A percentile compares a stretch with the other conserved stretches of the same genome.
These are phyloP conservation scores for Dexiosoma caninum DNA, from an alignment of 2,888 invertebrate species.

Conservation along the genomic window DNA sequence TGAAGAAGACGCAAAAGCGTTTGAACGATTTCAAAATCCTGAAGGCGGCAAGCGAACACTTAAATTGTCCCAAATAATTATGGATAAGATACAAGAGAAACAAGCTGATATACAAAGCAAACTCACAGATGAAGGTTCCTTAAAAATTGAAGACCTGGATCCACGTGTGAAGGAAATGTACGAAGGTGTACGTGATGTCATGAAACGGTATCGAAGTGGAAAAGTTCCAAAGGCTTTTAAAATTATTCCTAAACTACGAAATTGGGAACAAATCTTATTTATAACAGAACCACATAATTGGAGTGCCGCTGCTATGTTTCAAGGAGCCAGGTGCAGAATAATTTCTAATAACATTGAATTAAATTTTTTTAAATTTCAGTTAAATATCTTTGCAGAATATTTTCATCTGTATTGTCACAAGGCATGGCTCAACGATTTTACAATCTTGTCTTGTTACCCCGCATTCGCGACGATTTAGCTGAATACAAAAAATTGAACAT, in stretches of 20 bases:
- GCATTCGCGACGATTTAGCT: slow-evolving; percentile 94
- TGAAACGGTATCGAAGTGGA: slow-evolving; percentile 94
- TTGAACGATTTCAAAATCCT: slow-evolving; percentile 84
- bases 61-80: slow-evolving; percentile 93
- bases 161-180: slow-evolving; percentile 91
- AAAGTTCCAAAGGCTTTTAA: slow-evolving; percentile 99
- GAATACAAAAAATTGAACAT: slow-evolving; percentile 97
- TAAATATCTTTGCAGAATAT: slow-evolving; percentile 83
- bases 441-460: slow-evolving; percentile 93
- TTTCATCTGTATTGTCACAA: slow-evolving; percentile 97
- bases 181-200: slow-evolving; percentile 91
- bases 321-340: slow-evolving; percentile 77
- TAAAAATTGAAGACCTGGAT: slow-evolving; percentile 90
- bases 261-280: slow-evolving; percentile 95
- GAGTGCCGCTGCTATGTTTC: slow-evolving; percentile 99
- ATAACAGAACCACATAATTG: slow-evolving; percentile 95
- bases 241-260: slow-evolving; percentile 92
- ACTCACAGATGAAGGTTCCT: slow-evolving; percentile 88
- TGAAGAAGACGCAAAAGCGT: slow-evolving; percentile 92
- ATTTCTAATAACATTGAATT: neutral
- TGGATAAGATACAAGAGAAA: slow-evolving; percentile 95
- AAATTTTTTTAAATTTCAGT: neutral
- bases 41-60: slow-evolving; percentile 80
- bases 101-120: slow-evolving; percentile 92
- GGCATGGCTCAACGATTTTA: slow-evolving; percentile 98